Conservation (phyloP, 2,888 invertebrate species). For the Hirtodrosophila alboralis region DNA sequence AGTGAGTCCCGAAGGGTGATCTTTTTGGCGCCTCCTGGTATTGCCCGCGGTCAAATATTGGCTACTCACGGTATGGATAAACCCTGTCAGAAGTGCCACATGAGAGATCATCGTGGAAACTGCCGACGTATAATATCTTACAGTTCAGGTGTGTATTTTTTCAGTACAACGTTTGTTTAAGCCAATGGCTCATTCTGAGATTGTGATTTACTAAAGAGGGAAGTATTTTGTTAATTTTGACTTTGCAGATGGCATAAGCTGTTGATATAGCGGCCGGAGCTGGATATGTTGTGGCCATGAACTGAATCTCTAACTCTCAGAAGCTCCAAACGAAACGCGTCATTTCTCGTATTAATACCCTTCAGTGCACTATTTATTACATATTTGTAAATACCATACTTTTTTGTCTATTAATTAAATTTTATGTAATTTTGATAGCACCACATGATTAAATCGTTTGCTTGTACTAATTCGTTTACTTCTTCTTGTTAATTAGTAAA, state of each 20-base stretch:
- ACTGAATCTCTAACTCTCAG: slow-evolving; percentile 58
- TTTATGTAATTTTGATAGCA: no score
- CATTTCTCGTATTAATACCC: slow-evolving; percentile 33
- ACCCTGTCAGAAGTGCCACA: slow-evolving; percentile 80
- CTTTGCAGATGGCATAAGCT: slow-evolving; percentile 66
- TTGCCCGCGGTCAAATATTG: slow-evolving; percentile 75
- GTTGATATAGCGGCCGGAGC: slow-evolving; percentile 43
- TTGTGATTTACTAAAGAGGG: background rate
- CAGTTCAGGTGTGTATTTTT: slow-evolving; percentile 63
- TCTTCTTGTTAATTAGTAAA: no score
- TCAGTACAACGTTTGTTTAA: no score
- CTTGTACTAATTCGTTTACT: no score
- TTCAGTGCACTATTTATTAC: slow-evolving; percentile 45
- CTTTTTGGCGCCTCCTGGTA: slow-evolving; percentile 70
- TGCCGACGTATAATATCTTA: slow-evolving; percentile 79
- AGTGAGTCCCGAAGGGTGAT: slow-evolving; percentile 77
- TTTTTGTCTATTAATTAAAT: slow-evolving; percentile 6
- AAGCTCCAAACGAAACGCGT: slow-evolving; percentile 20
- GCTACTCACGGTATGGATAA: slow-evolving; percentile 63
- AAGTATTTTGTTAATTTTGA: slow-evolving; percentile 9
- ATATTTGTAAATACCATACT: slow-evolving; percentile 12
- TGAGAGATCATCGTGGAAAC: slow-evolving; percentile 81
- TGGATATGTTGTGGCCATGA: slow-evolving; percentile 11
- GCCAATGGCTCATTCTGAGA: no score
- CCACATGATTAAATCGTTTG: no score